Conservation (phyloP, 2,113 vertebrate genomes). For the Python bivittatus region DNA sequence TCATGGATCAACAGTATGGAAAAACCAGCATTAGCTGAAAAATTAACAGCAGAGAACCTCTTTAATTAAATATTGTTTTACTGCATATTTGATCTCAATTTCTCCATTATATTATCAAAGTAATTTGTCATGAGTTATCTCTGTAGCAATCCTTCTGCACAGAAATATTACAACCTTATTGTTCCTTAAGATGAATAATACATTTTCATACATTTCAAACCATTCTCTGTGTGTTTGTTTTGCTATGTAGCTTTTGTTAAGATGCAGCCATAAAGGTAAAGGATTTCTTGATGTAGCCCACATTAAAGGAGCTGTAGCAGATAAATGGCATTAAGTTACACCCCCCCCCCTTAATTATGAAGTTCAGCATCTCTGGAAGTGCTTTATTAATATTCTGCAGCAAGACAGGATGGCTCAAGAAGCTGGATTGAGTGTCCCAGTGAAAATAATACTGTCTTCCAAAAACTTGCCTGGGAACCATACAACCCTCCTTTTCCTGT, state of each 20-base stretch:
- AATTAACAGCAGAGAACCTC: not conserved
- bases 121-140: not conserved
- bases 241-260: not conserved
- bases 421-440: not conserved
- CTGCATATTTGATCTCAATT: not conserved
- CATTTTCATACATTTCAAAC: not conserved
- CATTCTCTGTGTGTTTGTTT: not conserved
- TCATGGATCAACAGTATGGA: not conserved
- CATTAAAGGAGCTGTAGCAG: not conserved
- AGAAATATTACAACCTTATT: not conserved
- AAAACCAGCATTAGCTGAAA: not conserved
- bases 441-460: not conserved
- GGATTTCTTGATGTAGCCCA: not conserved
- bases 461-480: not conserved
- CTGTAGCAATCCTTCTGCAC: not conserved
- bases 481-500: not conserved
- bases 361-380: not conserved
- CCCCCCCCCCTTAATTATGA: not conserved
- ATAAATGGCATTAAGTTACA: not conserved
- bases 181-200: not conserved
- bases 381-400: not conserved
- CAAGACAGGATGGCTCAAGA: not conserved
- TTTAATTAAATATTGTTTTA: not conserved
- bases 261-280: not conserved
- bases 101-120: not conserved